These are phyloP conservation scores for Agrochola lota DNA, from an alignment of 2,888 invertebrate genomes.

Conservation along the genomic window DNA sequence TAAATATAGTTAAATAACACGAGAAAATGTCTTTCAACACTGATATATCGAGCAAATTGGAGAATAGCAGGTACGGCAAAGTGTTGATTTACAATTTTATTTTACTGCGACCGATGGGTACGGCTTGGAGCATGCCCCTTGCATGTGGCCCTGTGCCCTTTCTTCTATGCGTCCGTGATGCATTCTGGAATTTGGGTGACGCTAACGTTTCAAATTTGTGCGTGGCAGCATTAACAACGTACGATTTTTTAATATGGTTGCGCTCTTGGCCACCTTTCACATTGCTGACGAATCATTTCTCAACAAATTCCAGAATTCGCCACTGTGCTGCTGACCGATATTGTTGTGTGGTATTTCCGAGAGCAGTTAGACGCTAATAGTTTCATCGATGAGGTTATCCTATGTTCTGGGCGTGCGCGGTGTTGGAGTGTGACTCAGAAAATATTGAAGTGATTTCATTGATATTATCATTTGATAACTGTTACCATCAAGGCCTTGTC, in stretches of 20 bases:
- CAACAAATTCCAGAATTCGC: conserved; percentile 46
- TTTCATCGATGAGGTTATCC: conserved; percentile 79
- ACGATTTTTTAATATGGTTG: conserved; percentile 45
- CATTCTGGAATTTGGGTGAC: conserved; percentile 66
- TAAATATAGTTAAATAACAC: conserved; percentile 86
- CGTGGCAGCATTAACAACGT: conserved; percentile 47
- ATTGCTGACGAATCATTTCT: conserved; percentile 65
- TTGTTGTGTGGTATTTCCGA: conserved; percentile 45
- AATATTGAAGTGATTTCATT: conserved; percentile 55
- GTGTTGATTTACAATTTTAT: conserved; percentile 70
- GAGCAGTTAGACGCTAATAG: conserved; percentile 59
- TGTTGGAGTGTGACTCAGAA: conserved; percentile 64
- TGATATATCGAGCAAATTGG: conserved; percentile 88
- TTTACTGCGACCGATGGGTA: conserved; percentile 67
- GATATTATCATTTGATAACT: conserved; percentile 42
- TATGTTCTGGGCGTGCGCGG: conserved; percentile 81
- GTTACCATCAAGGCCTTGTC: conserved; percentile 24
- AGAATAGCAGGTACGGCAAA: conserved; percentile 88
- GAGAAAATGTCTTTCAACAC: conserved; percentile 89
- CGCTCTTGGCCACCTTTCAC: conserved; percentile 72
- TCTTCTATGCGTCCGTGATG: conserved; percentile 68
- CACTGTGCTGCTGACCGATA: conserved; percentile 18
- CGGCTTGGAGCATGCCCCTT: conserved; percentile 69
- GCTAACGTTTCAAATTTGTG: conserved; percentile 53
- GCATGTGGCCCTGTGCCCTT: conserved; percentile 67